Evolutionary conservation across 2,113 vertebrate genomes (phyloP).

Genomic region (Megaleporinus macrocephalus): DNA sequence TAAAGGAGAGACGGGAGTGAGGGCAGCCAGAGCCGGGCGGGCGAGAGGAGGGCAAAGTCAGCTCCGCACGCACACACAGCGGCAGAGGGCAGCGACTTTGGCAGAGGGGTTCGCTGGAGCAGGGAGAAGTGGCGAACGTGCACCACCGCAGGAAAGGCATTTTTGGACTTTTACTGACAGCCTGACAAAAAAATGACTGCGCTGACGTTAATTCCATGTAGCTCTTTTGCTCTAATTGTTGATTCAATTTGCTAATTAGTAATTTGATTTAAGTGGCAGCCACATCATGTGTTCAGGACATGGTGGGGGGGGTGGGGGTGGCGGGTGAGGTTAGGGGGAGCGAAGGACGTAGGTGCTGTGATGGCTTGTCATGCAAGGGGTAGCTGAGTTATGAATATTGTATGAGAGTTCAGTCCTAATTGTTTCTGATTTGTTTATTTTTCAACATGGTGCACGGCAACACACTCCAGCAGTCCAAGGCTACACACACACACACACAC

Average conservation of each 20-base stretch:
- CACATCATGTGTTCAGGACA: conserved; percentile 74
- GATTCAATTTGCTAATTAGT: conserved; percentile 86
- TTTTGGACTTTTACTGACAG: conserved; percentile 76
- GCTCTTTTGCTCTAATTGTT: conserved; percentile 87
- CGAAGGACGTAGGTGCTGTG: conserved; percentile 70
- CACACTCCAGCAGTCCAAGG: conserved; percentile 68
- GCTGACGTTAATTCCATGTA: conserved; percentile 85
- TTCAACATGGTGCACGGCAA: conserved; percentile 71
- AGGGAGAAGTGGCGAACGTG: conserved; percentile 54
- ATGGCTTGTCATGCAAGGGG: conserved; percentile 76
- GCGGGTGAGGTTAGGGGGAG: conserved; percentile 18
- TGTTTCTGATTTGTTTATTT: conserved; percentile 83
- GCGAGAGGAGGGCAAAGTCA: conserved; percentile 22
- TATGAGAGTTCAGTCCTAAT: conserved; percentile 83
- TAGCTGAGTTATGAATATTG: conserved; percentile 79
- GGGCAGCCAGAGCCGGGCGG: conserved; percentile 22
- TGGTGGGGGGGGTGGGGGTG: conserved; percentile 58
- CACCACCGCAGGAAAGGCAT: conserved; percentile 65
- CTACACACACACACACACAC: conserved; percentile 54
- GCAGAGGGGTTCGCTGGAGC: conserved; percentile 19
- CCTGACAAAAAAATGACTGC: conserved; percentile 76
- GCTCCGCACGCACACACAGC: not conserved
- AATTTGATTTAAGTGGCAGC: conserved; percentile 89
- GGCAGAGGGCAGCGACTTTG: conserved; percentile 29
- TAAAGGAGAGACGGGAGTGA: conserved; percentile 75